Base-by-base conservation (phyloP, 1,140 invertebrate species). In the Plodia interpunctella region DNA sequence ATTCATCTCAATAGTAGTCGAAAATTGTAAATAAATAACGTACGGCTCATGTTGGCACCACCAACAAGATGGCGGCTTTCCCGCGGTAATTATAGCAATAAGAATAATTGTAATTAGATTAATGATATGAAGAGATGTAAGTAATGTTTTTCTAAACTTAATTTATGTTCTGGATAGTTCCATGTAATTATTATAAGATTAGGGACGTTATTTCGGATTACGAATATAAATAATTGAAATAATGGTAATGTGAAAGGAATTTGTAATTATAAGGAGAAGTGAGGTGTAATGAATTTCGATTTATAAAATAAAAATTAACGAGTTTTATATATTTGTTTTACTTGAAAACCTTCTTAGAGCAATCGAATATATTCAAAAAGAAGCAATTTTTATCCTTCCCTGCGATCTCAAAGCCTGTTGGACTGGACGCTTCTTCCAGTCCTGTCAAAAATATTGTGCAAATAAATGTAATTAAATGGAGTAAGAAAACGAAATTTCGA, bases 281-380 rank as follows among this genome's bases (percentile, higher is more conserved):
- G 74, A 79, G 80, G 75, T 88, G 86, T 87, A 88, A 83, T 88
- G 83, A 88, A 83, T 87, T 88, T 87, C 81, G 72, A 88, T 88
- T 88, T 88, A 88, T 87, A 86, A 87, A 87, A 84, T 88, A 86
- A 88, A 87, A 87, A 88, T 85, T 88, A 85, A 88, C 75, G 85
- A 88, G 85, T 88, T 88, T 87, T 87, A 86, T 57, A 58, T 35
- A 0, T 60, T 63, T 59, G 28, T 19, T 69, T 62, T 70, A 53
- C 38, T 44, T 44, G 10, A n/a, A 2, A 15, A n/a, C 38, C 15
- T 44, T 15, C 8, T 10, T 15, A 15, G 3, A 13, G 15, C 13
- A 44, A 25, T 25, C n/a, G n/a, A n/a, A n/a, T 25, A 10, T 32
- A 32, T 32, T 28, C 9, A 5, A 5, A 28, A 28, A 28, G 28